Evolutionary conservation across 2,113 vertebrate genomes (phyloP).

Genomic region (Ariopsis seemanni): DNA sequence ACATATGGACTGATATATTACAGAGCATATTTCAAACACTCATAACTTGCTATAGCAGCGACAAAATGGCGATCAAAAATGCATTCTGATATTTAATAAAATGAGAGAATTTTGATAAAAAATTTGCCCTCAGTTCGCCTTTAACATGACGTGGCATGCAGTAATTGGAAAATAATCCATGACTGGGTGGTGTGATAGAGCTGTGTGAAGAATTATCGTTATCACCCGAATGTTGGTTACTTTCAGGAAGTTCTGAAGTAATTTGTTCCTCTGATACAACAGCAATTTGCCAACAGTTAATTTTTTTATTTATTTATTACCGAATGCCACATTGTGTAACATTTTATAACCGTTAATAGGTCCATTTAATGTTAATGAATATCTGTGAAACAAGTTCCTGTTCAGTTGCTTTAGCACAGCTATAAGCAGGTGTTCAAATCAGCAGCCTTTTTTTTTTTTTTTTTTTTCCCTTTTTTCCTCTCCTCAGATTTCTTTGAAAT

Average conservation of each 20-base stretch:
- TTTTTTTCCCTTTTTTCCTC: neutral
- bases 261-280: neutral
- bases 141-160: neutral
- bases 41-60: too few relatives aligned
- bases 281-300: neutral
- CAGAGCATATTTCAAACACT: too few relatives aligned
- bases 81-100: too few relatives aligned
- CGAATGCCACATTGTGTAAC: neutral
- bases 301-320: neutral
- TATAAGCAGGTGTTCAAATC: neutral
- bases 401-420: neutral
- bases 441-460: too few relatives aligned
- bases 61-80: too few relatives aligned
- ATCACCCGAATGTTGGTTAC: too few relatives aligned
- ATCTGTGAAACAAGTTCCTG: neutral
- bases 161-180: neutral
- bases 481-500: neutral
- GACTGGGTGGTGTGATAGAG: neutral
- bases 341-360: neutral
- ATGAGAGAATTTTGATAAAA: too few relatives aligned
- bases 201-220: neutral
- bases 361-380: neutral
- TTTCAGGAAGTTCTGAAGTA: neutral
- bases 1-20: too few relatives aligned
- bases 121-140: too few relatives aligned